Percentiles rank a stretch among this genome's conserved stretches.
Conservation (phyloP, 2,888 invertebrate species). For the Homarus gammarus region DNA sequence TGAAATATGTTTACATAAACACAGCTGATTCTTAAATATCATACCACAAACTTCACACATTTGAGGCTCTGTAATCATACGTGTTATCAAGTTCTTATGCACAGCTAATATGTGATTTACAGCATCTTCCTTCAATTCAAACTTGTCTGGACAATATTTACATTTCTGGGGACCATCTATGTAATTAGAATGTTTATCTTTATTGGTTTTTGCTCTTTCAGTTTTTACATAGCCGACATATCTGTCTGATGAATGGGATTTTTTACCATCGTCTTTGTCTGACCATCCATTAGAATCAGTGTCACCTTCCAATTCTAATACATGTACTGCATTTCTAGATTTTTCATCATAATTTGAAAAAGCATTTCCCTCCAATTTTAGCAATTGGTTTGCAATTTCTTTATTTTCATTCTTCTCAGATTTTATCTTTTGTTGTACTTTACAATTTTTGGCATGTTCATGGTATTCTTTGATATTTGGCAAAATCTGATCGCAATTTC, state of each 20-base stretch:
- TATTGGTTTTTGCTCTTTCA: neutral
- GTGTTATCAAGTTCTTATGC: neutral
- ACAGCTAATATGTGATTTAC: conserved; percentile 17
- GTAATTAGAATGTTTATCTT: neutral
- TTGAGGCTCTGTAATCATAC: conserved; percentile 2
- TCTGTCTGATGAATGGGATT: neutral
- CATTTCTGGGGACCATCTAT: neutral
- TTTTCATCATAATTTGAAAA: neutral
- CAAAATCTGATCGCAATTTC: conserved; percentile 27
- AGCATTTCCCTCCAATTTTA: neutral
- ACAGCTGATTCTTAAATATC: neutral
- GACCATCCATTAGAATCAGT: neutral
- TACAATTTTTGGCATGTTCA: conserved; percentile 15
- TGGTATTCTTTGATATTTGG: conserved; percentile 31
- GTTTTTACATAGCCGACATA: neutral
- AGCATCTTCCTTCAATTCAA: neutral
- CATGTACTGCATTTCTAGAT: neutral
- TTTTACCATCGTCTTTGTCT: neutral
- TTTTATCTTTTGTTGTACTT: neutral
- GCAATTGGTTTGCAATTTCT: neutral
- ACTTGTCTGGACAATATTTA: conserved; percentile 38
- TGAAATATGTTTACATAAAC: conserved; percentile 29
- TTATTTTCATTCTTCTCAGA: neutral
- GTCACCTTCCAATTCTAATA: too few relatives aligned
- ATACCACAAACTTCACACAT: conserved; percentile 35